These are phyloP conservation scores for Petrocephalus zakoni DNA, from an alignment of 2,113 vertebrate genomes.

Conservation along the genomic window DNA sequence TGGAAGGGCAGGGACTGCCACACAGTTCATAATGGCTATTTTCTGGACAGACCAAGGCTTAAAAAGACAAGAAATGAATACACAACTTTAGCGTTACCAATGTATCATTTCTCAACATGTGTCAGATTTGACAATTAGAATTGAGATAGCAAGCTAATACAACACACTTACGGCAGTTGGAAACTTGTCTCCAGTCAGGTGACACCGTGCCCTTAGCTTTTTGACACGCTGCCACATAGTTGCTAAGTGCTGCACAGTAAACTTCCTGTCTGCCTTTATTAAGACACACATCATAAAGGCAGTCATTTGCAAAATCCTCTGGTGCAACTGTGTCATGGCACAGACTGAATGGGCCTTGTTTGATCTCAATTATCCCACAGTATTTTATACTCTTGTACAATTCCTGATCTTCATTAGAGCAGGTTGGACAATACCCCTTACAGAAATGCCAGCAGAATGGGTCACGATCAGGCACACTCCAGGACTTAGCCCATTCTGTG, in stretches of 20 bases:
- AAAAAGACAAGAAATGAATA: not conserved
- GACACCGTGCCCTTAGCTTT: slow-evolving; percentile 37
- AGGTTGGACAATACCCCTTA: slow-evolving; percentile 50
- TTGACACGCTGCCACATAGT: slow-evolving; percentile 47
- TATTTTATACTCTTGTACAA: slow-evolving; percentile 37
- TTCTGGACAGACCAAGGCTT: slow-evolving; percentile 28
- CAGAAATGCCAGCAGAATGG: slow-evolving; percentile 66
- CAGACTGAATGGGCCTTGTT: slow-evolving; percentile 50
- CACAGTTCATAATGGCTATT: slow-evolving; percentile 37
- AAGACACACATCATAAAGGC: slow-evolving; percentile 62
- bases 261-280: slow-evolving; percentile 34
- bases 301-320: slow-evolving; percentile 51
- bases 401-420: slow-evolving; percentile 38
- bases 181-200: slow-evolving; percentile 52
- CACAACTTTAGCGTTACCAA: not conserved
- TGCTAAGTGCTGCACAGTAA: slow-evolving; percentile 58
- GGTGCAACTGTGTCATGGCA: slow-evolving; percentile 50
- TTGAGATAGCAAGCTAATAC: not conserved
- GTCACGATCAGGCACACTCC: slow-evolving; percentile 54
- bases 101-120: not conserved
- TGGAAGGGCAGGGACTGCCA: slow-evolving; percentile 24
- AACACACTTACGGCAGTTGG: slow-evolving; percentile 64
- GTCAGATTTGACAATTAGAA: not conserved
- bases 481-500: slow-evolving; percentile 53
- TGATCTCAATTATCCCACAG: slow-evolving; percentile 54